Base-by-base conservation (phyloP, 2,797 vertebrate species). In the Meda fulgida region DNA sequence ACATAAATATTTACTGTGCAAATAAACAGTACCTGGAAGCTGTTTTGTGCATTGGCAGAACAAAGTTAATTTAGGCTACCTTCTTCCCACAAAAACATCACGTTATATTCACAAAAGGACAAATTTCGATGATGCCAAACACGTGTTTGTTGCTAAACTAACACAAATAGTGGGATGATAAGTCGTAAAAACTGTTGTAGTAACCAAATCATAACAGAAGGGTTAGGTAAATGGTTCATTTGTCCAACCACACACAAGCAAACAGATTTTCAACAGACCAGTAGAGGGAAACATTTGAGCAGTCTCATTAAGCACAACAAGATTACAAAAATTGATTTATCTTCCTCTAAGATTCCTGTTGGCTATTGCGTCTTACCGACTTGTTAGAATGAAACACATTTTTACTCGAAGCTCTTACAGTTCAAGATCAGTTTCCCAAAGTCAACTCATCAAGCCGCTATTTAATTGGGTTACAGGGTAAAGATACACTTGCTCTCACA, bases 281-380 rank as follows among this genome's bases (percentile, higher is more conserved):
- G 89, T 53, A 86, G 90, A 89, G 87, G 89, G 46, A 63, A 85
- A 70, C 43, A 53, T 63, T 78, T 48, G 29, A 80, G 51, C 26
- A 69, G 89, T 92, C 91, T 92, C 91, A 91, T 93, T 94, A 93
- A 92, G 91, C 83, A 79, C 87, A 18, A 77, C 87, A 18, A 77
- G 75, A 29, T 89, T 91, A 90, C 89, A 71, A 36, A 79, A 91
- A 94, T 93, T 90, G 92, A 94, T 94, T 92, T 89, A 81, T 84
- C 55, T 87, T 90, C 86, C 82, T 87, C 65, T 83, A 65, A 86
- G 89, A 91, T 86, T 91, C 91, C 84, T 88, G 76, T 84, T 71
- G 67, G 82, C 92, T 86, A 90, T 93, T 92, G 91, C 91, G 93
- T 92, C 85, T 86, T 91, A 90, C 91, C 88, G 81, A 89, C 89